These are phyloP conservation scores for Rhizomys pruinosus DNA, from an alignment of 2,113 vertebrate species.

Conservation along the genomic window DNA sequence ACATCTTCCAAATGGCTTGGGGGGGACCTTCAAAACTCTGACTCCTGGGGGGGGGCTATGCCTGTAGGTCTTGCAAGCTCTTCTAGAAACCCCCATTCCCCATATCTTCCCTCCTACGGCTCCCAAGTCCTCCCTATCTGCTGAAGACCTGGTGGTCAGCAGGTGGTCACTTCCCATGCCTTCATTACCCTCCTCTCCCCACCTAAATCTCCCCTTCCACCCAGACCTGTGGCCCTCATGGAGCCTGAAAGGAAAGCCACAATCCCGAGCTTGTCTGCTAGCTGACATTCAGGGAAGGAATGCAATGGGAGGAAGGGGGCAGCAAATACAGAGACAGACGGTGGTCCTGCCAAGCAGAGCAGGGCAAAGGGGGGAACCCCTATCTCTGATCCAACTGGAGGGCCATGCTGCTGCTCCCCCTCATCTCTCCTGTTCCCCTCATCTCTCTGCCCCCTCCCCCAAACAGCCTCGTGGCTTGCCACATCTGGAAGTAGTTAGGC, in stretches of 20 bases:
- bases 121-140: neutral
- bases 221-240: neutral
- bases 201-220: neutral
- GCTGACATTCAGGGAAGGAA: conserved; percentile 55
- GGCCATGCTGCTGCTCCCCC: neutral
- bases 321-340: neutral
- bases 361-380: conserved; percentile 26
- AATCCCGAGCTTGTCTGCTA: conserved; percentile 63
- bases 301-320: neutral
- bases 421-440: neutral
- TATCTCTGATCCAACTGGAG: conserved; percentile 16
- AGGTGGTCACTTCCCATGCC: neutral
- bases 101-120: neutral
- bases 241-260: conserved; percentile 33
- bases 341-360: neutral
- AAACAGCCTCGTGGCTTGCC: conserved; percentile 59
- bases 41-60: neutral
- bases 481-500: conserved; percentile 82
- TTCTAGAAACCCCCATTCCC: neutral
- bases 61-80: neutral
- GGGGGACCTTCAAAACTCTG: neutral
- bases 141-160: neutral
- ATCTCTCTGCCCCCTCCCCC: neutral
- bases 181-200: neutral
- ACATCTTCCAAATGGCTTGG: conserved; percentile 34